Conservation (phyloP, 2,113 vertebrate genomes). For the Edolisoma coerulescens region DNA sequence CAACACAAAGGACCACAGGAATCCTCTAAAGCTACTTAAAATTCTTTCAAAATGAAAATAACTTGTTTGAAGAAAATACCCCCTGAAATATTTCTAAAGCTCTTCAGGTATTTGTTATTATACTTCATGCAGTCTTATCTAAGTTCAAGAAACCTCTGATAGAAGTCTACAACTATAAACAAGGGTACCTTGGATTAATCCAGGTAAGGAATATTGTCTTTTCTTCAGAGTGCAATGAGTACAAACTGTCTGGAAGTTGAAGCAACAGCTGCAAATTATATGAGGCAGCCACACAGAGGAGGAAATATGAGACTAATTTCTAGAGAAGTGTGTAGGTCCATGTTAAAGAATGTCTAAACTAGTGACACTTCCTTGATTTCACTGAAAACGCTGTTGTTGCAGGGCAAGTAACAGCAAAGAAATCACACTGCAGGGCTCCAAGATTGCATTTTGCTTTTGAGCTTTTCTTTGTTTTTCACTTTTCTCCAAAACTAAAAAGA, state of each 20-base stretch:
- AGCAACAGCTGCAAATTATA: not conserved
- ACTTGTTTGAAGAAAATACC: not conserved
- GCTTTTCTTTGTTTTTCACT: not conserved
- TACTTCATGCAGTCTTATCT: not conserved
- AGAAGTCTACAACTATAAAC: not conserved
- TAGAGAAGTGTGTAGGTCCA: not conserved
- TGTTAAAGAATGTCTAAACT: not conserved
- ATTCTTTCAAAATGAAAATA: constrained; percentile 1
- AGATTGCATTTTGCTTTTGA: not conserved
- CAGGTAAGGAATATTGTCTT: not conserved
- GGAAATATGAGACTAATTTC: not conserved
- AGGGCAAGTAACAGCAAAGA: not conserved
- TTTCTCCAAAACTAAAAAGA: not conserved
- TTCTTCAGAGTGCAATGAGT: not conserved
- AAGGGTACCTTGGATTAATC: not conserved
- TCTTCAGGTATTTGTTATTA: not conserved
- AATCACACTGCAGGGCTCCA: not conserved
- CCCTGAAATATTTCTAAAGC: not conserved
- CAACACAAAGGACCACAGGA: not conserved
- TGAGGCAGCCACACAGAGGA: not conserved
- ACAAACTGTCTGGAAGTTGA: not conserved
- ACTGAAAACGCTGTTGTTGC: not conserved
- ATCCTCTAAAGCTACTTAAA: constrained; percentile 15
- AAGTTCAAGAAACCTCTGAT: not conserved
- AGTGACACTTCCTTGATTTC: not conserved